Evolutionary conservation across 2,888 invertebrate genomes (phyloP).

Genomic region (Dichetophora obliterata): DNA sequence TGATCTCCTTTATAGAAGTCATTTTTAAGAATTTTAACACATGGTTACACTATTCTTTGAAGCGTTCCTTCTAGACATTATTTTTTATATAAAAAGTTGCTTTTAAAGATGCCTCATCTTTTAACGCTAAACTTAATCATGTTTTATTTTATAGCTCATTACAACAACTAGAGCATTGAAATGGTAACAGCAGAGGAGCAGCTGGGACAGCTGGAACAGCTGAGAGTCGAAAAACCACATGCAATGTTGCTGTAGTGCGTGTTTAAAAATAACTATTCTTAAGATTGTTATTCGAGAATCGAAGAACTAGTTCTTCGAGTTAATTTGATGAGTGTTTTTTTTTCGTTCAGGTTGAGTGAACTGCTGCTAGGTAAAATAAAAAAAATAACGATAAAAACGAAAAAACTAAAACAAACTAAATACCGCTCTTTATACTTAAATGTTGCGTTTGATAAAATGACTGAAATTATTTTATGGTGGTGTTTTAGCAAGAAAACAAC

Average conservation of each 20-base stretch:
- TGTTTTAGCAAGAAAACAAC: neutral
- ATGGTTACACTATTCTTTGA: too few species aligned
- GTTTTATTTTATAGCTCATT: neutral
- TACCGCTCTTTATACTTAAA: neutral
- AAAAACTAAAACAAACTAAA: neutral
- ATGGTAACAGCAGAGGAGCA: neutral
- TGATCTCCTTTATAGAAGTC: too few species aligned
- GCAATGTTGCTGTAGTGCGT: constrained; percentile 1
- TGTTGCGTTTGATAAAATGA: neutral
- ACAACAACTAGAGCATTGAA: constrained; percentile 31
- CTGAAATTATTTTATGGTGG: neutral
- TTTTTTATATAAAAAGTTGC: too few species aligned
- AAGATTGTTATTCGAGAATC: constrained; percentile 6
- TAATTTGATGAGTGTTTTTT: constrained; percentile 4
- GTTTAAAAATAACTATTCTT: constrained; percentile 29
- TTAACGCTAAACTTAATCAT: too few species aligned
- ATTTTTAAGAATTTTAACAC: too few species aligned
- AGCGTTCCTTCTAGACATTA: too few species aligned
- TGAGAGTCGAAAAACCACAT: constrained; percentile 8
- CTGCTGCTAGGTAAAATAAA: neutral
- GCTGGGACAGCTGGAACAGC: constrained; percentile 18
- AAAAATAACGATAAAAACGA: neutral
- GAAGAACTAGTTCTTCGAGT: neutral
- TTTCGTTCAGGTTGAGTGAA: constrained; percentile 17
- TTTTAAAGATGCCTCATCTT: too few species aligned